phyloP scores from a whole-genome alignment of 2,113 vertebrate genomes.

The Megaptera novaeangliae region DNA sequence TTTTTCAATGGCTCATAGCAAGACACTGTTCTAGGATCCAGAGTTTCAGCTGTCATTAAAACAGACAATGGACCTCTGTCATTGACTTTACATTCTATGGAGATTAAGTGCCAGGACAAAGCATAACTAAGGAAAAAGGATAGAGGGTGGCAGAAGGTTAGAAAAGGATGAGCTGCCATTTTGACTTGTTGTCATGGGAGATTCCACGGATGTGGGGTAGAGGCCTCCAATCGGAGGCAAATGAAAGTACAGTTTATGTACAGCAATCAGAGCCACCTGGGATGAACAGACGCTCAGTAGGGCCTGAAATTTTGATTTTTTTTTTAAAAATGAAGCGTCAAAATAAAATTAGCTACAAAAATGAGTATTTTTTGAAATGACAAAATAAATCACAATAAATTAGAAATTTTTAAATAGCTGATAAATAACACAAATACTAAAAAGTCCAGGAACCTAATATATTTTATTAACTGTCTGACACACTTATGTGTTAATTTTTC shows the following conservation, averaged over 20 bases:
- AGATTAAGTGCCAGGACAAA: not conserved
- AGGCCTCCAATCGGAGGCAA: not conserved
- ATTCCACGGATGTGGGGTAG: fast-evolving
- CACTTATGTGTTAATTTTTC: not conserved
- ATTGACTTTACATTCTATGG: not conserved
- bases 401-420: not conserved
- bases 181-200: not conserved
- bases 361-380: not conserved
- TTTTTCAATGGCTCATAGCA: not conserved
- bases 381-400: not conserved
- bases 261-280: not conserved
- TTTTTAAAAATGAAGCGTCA: not conserved
- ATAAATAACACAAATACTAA: not conserved
- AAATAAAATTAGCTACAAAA: not conserved
- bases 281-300: not conserved
- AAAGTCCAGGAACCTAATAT: not conserved
- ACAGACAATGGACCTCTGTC: not conserved
- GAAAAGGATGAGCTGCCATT: not conserved
- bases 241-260: fast-evolving
- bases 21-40: not conserved
- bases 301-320: not conserved
- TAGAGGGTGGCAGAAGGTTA: not conserved
- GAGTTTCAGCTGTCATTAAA: not conserved
- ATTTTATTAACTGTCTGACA: not conserved
- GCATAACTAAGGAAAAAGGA: not conserved